Conservation (phyloP, 2,113 vertebrate species). For the Heterotilapia buettikoferi region DNA sequence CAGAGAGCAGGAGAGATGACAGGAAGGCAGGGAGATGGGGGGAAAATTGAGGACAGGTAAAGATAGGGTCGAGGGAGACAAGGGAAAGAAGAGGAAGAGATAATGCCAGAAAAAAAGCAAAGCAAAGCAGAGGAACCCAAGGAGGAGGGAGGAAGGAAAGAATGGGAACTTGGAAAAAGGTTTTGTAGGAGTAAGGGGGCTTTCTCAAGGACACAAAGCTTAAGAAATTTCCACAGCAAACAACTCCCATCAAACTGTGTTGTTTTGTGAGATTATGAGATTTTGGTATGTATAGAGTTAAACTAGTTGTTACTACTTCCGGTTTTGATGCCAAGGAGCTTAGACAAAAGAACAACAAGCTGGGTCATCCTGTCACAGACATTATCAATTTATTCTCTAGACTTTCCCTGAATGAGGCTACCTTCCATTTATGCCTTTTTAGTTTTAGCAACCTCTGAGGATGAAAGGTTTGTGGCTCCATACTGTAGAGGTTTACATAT, state of each 20-base stretch:
- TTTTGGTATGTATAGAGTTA: background rate
- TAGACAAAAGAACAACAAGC: background rate
- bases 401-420: background rate
- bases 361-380: background rate
- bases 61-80: background rate
- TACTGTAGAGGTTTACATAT: background rate
- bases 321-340: background rate
- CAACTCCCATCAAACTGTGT: background rate
- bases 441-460: background rate
- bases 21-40: background rate
- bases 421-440: background rate
- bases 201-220: background rate
- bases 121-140: background rate
- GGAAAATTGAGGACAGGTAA: background rate
- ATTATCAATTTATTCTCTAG: background rate
- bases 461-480: background rate
- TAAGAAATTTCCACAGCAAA: background rate
- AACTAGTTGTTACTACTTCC: background rate
- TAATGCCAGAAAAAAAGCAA: background rate
- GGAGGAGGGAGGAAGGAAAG: background rate
- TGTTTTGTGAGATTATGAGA: background rate
- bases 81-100: background rate
- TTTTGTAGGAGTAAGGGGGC: background rate
- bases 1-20: background rate
- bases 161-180: background rate